A percentile compares a stretch with the other conserved stretches of the same genome.
Evolutionary conservation across 2,113 vertebrate genomes (phyloP).

Genomic region (Xenus cinereus): DNA sequence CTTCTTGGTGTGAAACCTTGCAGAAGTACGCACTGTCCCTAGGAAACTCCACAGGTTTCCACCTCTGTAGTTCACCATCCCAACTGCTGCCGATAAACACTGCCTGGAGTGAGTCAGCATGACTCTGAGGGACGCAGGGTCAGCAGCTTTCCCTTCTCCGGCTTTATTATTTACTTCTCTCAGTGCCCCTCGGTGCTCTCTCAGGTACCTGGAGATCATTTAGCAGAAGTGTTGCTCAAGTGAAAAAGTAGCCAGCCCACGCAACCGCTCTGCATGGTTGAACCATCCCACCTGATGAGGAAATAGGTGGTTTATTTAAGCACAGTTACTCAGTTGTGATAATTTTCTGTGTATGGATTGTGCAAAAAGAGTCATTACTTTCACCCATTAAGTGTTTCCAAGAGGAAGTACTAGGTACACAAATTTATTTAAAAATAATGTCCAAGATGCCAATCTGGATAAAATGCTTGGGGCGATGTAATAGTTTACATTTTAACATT

Average conservation of each 20-base stretch:
- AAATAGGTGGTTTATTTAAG: neutral
- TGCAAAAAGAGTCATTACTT: neutral
- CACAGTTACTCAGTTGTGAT: neutral
- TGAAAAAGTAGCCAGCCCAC: neutral
- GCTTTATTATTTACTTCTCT: neutral
- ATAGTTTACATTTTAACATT: neutral
- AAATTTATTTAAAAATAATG: neutral
- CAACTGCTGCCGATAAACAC: accelerated
- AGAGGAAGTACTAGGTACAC: neutral
- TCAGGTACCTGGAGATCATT: neutral
- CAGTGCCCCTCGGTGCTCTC: neutral
- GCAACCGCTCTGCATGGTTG: neutral
- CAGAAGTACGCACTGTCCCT: neutral
- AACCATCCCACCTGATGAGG: neutral
- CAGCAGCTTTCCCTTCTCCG: neutral
- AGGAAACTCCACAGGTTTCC: neutral
- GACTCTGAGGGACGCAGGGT: neutral
- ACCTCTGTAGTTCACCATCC: accelerated
- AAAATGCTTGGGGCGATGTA: neutral
- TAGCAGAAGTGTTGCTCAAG: neutral
- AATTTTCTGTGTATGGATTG: neutral
- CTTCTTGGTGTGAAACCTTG: neutral
- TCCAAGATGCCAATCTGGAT: neutral
- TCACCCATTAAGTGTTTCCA: neutral
- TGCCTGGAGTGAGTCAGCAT: neutral